These are phyloP conservation scores for Zaprionus lachaisei DNA, from an alignment of 1,140 invertebrate species.

Conservation along the genomic window DNA sequence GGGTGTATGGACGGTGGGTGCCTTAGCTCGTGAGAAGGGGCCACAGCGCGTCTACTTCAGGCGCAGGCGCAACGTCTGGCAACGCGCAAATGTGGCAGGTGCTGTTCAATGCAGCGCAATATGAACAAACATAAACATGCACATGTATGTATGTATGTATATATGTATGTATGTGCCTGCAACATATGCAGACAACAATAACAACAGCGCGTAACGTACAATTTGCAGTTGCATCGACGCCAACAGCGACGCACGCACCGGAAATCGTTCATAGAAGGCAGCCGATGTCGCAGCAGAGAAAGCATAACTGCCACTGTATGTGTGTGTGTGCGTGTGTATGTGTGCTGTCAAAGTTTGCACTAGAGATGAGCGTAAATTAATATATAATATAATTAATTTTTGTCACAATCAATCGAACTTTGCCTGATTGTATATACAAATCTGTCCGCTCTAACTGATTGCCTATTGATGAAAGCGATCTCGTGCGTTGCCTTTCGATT, in stretches of 20 bases:
- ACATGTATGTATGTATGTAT: not conserved
- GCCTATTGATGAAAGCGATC: not conserved
- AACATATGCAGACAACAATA: conserved; percentile 22
- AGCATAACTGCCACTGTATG: conserved; percentile 38
- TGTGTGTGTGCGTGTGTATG: conserved; percentile 28
- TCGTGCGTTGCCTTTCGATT: not conserved
- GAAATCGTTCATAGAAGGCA: conserved; percentile 77
- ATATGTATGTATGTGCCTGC: not conserved
- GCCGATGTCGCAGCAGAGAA: conserved; percentile 25
- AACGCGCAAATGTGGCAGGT: conserved; percentile 48
- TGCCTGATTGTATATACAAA: not conserved
- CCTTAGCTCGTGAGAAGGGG: not conserved
- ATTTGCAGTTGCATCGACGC: conserved; percentile 57
- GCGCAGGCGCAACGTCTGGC: conserved; percentile 58
- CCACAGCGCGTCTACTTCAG: conserved; percentile 22
- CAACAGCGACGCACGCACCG: conserved; percentile 66
- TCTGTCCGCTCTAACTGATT: not conserved
- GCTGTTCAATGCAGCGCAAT: conserved; percentile 28
- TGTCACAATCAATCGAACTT: not conserved
- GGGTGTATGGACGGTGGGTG: not conserved
- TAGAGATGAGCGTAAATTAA: not conserved
- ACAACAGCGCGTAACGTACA: conserved; percentile 64
- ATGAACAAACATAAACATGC: conserved; percentile 4
- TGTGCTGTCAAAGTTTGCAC: conserved; percentile 45
- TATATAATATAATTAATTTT: no score